Conservation (phyloP, 1,140 invertebrate genomes). For the Radopholus similis region DNA sequence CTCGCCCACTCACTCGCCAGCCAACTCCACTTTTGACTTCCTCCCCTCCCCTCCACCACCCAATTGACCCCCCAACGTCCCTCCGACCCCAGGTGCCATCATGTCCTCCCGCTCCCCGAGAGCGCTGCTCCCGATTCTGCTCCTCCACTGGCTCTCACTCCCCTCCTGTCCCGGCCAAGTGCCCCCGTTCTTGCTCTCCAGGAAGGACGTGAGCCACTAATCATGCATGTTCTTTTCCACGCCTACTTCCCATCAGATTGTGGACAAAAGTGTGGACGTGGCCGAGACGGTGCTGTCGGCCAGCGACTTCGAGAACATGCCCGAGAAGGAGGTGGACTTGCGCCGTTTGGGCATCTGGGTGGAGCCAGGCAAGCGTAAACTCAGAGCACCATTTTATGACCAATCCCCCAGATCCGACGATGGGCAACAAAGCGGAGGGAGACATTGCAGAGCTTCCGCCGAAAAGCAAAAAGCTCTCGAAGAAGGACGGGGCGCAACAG, state of each 20-base stretch:
- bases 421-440: constrained; percentile 53
- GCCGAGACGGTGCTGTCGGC: constrained; percentile 35
- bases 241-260: constrained; percentile 24
- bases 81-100: too few species aligned
- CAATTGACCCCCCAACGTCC: neutral
- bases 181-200: neutral
- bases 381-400: neutral
- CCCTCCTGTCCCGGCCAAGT: neutral
- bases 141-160: neutral
- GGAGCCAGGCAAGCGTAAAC: neutral
- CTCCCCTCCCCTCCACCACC: neutral
- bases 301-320: constrained; percentile 34
- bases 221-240: neutral
- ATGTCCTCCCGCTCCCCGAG: neutral
- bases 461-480: constrained; percentile 35
- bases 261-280: constrained; percentile 33
- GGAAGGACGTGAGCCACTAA: neutral
- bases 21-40: too few species aligned
- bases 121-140: neutral
- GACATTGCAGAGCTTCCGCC: constrained; percentile 42
- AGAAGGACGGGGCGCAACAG: constrained; percentile 41
- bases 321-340: constrained; percentile 37
- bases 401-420: constrained; percentile 51
- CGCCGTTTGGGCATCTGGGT: constrained; percentile 1
- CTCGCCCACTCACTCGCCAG: too few species aligned